Percentiles rank a stretch among this genome's conserved stretches.
Evolutionary conservation across 2,113 vertebrate species (phyloP).

Genomic region (Benitochromis conjunctus): DNA sequence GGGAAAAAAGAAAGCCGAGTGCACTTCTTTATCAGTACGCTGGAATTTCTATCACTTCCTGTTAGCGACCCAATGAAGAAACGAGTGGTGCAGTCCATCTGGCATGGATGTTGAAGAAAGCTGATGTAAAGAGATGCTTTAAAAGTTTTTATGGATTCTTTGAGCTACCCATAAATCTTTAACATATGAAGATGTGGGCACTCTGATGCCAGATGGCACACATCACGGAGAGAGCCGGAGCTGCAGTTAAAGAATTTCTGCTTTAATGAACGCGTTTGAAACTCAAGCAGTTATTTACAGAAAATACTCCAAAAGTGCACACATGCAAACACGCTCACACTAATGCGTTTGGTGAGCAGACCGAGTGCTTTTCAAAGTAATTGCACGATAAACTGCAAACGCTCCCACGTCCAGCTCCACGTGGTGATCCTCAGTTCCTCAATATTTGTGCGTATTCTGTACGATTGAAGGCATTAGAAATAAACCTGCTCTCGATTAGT

Average conservation of each 20-base stretch:
- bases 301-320: conserved; percentile 6
- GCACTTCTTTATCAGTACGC: background rate
- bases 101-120: conserved; percentile 1
- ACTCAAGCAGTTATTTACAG: background rate
- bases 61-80: background rate
- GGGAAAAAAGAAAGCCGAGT: background rate
- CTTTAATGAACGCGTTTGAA: conserved; percentile 23
- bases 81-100: background rate
- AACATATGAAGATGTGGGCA: conserved; percentile 18
- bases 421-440: background rate
- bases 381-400: background rate
- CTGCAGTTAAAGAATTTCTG: background rate
- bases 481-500: background rate
- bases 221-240: background rate
- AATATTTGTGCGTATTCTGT: background rate
- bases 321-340: background rate
- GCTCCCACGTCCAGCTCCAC: background rate
- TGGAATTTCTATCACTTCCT: background rate
- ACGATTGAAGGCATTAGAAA: background rate
- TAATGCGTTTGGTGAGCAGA: conserved; percentile 18
- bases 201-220: conserved; percentile 32
- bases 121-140: background rate
- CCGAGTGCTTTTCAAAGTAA: background rate
- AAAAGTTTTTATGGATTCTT: conserved; percentile 12
- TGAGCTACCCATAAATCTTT: background rate